Evolutionary conservation across 37 sponge, comb jelly and placozoan species (phyloP), one percentile per base, ranked within the genome.

Genomic region (Mnemiopsis leidyi): DNA sequence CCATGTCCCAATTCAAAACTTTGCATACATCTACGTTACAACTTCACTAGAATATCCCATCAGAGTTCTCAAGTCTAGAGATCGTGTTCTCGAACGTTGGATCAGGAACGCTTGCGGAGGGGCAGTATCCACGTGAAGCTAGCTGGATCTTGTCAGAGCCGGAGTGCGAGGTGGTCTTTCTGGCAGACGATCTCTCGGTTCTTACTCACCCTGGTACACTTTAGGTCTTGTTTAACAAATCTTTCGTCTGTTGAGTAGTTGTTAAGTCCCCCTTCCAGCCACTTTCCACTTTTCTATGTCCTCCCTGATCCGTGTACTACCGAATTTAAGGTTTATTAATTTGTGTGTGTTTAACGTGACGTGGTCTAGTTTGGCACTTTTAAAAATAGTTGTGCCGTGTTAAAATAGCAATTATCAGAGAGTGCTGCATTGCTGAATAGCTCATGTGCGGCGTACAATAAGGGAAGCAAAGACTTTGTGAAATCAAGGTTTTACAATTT

Each of bases 151-250:
- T 85, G 24, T n/a, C 36, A n/a, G 90, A 85, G 25, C 61, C 61
- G 29, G 29, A 18, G 29, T 85, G 90, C 25, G 48, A 85, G 25
- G 30, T 85, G 23, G 40, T 40, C 24, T 85, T 85, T 39, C 48
- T 85, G 29, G 90, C 21, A n/a, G 90, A 85, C n/a, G 61, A 85
- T 26, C 90, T 85, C 38, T 13, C 39, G 1, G 38, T 61, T n/a
- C 40, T 85, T 28, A n/a, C 40, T 23, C 61, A 40, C 35, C 90
- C 90, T 21, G 90, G 90, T 85, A 79, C 28, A 5, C 28, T 25
- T 13, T 48, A 48, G 61, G 9, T 48, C 61, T 13, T 48, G 61
- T 48, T 48, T 48, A 48, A 48, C 61, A 48, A 48, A 48, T 48
- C 61, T 13, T 48, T 48, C 61, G 61, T 48, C 61, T 48, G 61